Conservation (phyloP, 2,113 vertebrate species). For the Toxotes jaculatrix region DNA sequence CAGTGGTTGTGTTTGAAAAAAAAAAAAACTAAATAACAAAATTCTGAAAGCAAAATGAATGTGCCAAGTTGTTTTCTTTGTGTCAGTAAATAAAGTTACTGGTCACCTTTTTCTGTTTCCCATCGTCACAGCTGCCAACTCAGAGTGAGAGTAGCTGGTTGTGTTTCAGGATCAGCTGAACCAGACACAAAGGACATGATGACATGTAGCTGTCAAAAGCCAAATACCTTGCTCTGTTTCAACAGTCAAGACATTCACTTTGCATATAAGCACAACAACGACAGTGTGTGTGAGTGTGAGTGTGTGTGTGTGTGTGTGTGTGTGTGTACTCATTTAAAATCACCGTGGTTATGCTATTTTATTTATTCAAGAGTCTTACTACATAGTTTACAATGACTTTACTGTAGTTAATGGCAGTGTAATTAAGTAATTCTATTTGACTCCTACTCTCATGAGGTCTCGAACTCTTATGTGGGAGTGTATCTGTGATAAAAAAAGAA, state of each 20-base stretch:
- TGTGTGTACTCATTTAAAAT: not conserved
- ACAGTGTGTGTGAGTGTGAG: not conserved
- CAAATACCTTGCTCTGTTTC: not conserved
- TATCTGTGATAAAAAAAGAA: too few relatives aligned
- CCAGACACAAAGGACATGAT: not conserved
- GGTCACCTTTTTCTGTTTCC: not conserved
- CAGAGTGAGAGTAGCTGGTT: too few relatives aligned
- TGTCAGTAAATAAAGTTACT: not conserved
- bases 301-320: not conserved
- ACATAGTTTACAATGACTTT: not conserved
- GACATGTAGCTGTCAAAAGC: not conserved
- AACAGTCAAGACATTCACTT: not conserved
- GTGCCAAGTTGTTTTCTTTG: not conserved
- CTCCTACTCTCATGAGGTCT: too few relatives aligned
- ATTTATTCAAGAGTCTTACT: too few relatives aligned
- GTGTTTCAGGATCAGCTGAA: not conserved
- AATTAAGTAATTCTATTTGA: too few relatives aligned
- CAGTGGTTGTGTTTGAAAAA: too few relatives aligned
- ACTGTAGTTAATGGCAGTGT: not conserved
- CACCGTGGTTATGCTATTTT: too few relatives aligned
- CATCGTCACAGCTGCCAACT: too few relatives aligned
- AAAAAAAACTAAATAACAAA: too few relatives aligned
- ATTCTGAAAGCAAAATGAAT: too few relatives aligned
- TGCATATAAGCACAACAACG: not conserved
- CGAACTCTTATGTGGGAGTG: too few relatives aligned